Percentiles rank a stretch among this genome's conserved stretches.
These are phyloP conservation scores for Dendroctonus ponderosae DNA, from an alignment of 1,140 invertebrate species.

Conservation along the genomic window DNA sequence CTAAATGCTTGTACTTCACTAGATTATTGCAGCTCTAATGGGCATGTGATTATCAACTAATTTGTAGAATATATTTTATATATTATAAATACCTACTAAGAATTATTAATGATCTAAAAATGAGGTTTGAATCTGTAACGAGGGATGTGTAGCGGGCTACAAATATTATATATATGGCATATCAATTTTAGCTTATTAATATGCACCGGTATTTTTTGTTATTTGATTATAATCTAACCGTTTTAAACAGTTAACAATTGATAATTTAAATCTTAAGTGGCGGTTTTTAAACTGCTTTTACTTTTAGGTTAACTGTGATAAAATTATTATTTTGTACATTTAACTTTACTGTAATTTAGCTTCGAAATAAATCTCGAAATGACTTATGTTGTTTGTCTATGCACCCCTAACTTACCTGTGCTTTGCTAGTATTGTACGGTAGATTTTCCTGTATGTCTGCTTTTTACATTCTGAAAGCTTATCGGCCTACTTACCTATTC, in stretches of 20 bases:
- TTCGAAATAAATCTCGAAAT: not conserved
- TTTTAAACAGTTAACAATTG: no score
- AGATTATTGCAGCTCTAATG: constrained; percentile 11
- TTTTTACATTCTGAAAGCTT: not conserved
- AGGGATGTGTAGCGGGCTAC: not conserved
- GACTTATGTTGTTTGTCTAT: no score
- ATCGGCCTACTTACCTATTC: not conserved
- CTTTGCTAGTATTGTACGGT: not conserved
- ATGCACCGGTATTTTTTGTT: not conserved
- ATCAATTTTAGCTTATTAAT: constrained; percentile 1
- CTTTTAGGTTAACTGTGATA: constrained; percentile 21
- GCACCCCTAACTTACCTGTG: no score
- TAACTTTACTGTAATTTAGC: constrained; percentile 1
- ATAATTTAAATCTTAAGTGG: not conserved
- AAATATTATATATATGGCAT: not conserved
- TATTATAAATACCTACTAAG: not conserved
- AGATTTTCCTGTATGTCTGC: not conserved
- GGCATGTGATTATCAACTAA: constrained; percentile 11
- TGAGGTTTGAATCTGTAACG: not conserved
- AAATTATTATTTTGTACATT: constrained; percentile 5
- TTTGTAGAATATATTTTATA: constrained; percentile 2
- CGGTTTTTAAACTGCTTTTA: constrained; percentile 2
- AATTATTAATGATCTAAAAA: not conserved
- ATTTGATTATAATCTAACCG: not conserved
- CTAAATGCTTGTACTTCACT: constrained; percentile 12